Percentiles rank a stretch among this genome's conserved stretches.
Evolutionary conservation across 2,113 vertebrate genomes (phyloP).

Genomic region (Rhombomys opimus): DNA sequence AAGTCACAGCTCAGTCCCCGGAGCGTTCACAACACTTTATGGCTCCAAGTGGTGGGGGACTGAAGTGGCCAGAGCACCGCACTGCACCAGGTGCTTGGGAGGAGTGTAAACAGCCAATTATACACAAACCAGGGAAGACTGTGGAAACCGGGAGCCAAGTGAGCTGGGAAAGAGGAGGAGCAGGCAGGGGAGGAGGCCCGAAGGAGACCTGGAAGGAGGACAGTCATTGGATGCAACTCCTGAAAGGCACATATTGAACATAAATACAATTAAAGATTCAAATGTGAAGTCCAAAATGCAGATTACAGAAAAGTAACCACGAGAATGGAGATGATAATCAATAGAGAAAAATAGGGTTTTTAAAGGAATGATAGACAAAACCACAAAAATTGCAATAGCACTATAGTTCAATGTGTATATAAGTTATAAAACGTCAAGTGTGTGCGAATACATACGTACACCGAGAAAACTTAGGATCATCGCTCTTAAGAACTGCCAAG

Average conservation of each 20-base stretch:
- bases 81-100: neutral
- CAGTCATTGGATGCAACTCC: neutral
- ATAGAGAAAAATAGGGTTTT: neutral
- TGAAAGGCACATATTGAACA: neutral
- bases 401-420: fast-evolving
- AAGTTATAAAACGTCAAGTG: neutral
- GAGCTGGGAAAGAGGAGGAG: fast-evolving
- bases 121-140: neutral
- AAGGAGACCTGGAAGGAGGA: neutral
- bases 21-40: neutral
- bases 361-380: neutral
- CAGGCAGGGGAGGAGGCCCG: neutral
- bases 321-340: neutral
- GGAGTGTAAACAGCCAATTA: neutral
- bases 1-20: neutral
- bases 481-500: neutral
- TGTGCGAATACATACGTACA: neutral
- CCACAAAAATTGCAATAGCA: neutral
- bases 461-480: too few relatives aligned
- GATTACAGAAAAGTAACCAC: neutral
- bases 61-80: neutral
- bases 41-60: neutral
- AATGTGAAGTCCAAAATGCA: neutral
- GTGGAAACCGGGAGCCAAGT: neutral
- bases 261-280: neutral